Evolutionary conservation across 1,140 invertebrate genomes (phyloP), one percentile per base, ranked within the genome.

Genomic region (Trichomalopsis sarcophagae): DNA sequence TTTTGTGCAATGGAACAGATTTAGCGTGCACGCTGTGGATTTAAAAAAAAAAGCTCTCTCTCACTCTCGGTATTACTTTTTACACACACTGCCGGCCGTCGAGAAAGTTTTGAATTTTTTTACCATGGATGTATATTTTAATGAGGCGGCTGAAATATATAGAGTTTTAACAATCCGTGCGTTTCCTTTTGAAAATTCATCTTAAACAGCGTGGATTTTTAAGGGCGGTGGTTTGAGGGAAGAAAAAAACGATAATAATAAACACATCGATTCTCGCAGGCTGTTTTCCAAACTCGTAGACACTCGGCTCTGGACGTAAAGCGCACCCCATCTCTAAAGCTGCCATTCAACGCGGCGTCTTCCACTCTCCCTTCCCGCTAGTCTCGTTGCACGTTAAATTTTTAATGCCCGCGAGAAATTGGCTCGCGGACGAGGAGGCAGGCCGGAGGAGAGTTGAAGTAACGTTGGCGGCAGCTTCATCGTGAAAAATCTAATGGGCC

Each of bases 401-500:
- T 83, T 83, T 83, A 83, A 77, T 77, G 23, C 82, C 33, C 33
- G 10, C 50, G 33, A 82, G 50, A 76, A 82, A 82, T 82, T 82
- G 71, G 47, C 47, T 82, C 21, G 47, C 13, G 71, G 55, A 62
- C 55, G 21, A 7, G 0, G 62, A 73, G 73, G 13, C 44, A 62
- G 36, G 40, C 66, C 36, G 7, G 44, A 84, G 62, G 78, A 84
- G 55, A 47, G 62, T 78, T 84, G 30, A 76, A 84, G 74, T 84
- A 50, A 55, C 50, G 68, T 71, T 10, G 23, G 68, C 30, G 4
- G 5, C 2, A 75, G 36, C 86, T 85, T 88, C 85, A 80, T 81
- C 79, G 69, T 81, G 85, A 84, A 83, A 84, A 75, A 76, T 87
- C 86, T 88, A 89, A 89, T 89, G 84, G 83, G 76, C 78, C 75